These are phyloP conservation scores for Heliocidaris erythrogramma DNA, from an alignment of 35 echinoderm and acorn worm species.

Conservation along the genomic window DNA sequence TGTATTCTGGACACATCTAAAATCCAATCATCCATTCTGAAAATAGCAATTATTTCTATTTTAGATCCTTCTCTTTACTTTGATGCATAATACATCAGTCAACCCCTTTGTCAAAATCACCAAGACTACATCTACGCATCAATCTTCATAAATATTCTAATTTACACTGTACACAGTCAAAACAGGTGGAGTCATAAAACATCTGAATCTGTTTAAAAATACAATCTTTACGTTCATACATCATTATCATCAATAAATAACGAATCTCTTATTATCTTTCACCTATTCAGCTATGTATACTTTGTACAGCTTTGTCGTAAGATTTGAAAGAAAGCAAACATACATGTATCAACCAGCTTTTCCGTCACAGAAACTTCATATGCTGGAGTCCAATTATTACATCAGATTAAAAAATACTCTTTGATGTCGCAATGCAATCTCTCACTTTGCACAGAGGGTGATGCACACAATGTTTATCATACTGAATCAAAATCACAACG, in stretches of 20 bases:
- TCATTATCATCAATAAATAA: conserved; percentile 10
- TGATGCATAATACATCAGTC: too few relatives aligned
- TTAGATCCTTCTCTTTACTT: too few relatives aligned
- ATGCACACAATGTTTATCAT: not conserved
- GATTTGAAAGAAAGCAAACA: not conserved
- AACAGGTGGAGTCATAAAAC: not conserved
- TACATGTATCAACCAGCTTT: not conserved
- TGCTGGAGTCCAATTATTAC: not conserved
- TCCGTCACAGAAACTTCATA: not conserved
- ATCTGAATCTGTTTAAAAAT: conserved; percentile 12
- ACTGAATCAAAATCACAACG: not conserved
- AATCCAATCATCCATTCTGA: too few relatives aligned
- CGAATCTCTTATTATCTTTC: not conserved
- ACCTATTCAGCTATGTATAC: not conserved
- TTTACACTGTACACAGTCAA: not conserved
- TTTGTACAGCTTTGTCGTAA: not conserved
- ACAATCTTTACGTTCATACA: not conserved
- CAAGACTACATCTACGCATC: not conserved
- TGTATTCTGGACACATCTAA: too few relatives aligned
- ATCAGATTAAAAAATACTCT: too few relatives aligned
- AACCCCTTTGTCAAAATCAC: not conserved
- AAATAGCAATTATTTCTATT: too few relatives aligned
- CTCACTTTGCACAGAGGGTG: not conserved
- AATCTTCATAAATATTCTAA: not conserved
- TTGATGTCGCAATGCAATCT: too few relatives aligned